Evolutionary conservation across 2,888 invertebrate species (phyloP).

Genomic region (Schizaphis graminum): DNA sequence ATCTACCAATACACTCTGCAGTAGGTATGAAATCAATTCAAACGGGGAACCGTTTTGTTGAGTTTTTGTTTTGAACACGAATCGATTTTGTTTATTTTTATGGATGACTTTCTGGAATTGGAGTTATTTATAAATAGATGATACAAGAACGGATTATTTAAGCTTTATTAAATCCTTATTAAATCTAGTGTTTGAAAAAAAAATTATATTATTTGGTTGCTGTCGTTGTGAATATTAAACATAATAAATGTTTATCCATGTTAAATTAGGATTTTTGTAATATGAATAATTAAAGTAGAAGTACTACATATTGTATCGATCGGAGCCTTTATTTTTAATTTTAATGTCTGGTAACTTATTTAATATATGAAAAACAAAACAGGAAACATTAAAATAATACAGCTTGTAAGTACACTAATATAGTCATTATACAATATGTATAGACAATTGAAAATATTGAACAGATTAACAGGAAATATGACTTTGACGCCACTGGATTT

Average conservation of each 20-base stretch:
- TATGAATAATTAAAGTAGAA: not conserved
- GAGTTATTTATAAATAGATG: not conserved
- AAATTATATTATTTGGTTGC: not conserved
- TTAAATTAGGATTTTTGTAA: not conserved
- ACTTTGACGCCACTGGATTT: not conserved
- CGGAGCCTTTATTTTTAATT: not conserved
- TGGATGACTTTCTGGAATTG: not conserved
- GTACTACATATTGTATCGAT: not conserved
- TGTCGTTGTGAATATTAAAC: not conserved
- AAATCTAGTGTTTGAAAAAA: not conserved
- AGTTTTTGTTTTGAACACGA: not conserved
- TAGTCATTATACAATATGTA: not conserved
- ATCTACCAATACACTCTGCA: not conserved
- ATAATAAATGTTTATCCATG: not conserved
- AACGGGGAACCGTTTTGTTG: not conserved
- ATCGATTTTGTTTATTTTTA: constrained; percentile 3
- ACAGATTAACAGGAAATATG: not conserved
- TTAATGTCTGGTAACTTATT: not conserved
- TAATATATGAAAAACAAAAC: not conserved
- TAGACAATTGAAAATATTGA: not conserved
- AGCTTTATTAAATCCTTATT: not conserved
- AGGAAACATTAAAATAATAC: too few relatives aligned
- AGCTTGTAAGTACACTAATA: not conserved
- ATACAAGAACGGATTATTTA: not conserved
- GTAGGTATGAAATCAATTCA: not conserved